Conservation (phyloP, 2,888 invertebrate species). For the Drosophila buzzatii region DNA sequence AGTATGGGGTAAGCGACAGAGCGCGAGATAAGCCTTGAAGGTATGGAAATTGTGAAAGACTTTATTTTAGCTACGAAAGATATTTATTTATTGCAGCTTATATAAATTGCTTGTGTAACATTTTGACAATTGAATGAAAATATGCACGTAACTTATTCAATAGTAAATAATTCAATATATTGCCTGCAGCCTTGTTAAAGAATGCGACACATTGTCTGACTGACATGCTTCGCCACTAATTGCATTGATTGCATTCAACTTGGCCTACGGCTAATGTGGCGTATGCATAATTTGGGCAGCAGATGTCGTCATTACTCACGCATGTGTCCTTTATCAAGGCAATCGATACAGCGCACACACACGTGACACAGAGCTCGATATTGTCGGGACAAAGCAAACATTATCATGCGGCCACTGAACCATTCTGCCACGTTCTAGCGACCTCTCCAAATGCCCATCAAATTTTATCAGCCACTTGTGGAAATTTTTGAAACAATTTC, state of each 20-base stretch:
- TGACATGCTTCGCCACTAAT: slow-evolving; percentile 48
- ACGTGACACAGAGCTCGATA: not conserved
- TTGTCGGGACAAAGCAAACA: slow-evolving; percentile 44
- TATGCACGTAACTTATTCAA: slow-evolving; percentile 41
- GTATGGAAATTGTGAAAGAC: slow-evolving; percentile 6
- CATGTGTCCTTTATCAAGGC: slow-evolving; percentile 27
- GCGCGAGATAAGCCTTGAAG: slow-evolving; percentile 22
- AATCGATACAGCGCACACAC: slow-evolving; percentile 66
- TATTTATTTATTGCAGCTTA: slow-evolving; percentile 58
- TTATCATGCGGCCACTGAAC: slow-evolving; percentile 37
- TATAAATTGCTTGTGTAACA: slow-evolving; percentile 7
- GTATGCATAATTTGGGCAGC: slow-evolving; percentile 63
- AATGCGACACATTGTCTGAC: slow-evolving; percentile 22
- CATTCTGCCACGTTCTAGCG: slow-evolving; percentile 23
- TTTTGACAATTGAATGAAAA: slow-evolving; percentile 22
- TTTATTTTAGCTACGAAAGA: slow-evolving; percentile 53
- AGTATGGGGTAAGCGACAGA: slow-evolving; percentile 20
- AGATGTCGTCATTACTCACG: slow-evolving; percentile 59
- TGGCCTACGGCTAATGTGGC: slow-evolving; percentile 44
- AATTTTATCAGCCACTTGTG: slow-evolving; percentile 79
- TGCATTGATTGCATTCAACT: slow-evolving; percentile 71
- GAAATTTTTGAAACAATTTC: slow-evolving; percentile 67
- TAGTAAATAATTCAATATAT: slow-evolving; percentile 2
- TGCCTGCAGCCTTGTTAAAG: not conserved
- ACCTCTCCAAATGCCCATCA: slow-evolving; percentile 56